Evolutionary conservation across 2,113 vertebrate species (phyloP), one percentile per base, ranked within the genome.

Genomic region (Stegostoma tigrinum): DNA sequence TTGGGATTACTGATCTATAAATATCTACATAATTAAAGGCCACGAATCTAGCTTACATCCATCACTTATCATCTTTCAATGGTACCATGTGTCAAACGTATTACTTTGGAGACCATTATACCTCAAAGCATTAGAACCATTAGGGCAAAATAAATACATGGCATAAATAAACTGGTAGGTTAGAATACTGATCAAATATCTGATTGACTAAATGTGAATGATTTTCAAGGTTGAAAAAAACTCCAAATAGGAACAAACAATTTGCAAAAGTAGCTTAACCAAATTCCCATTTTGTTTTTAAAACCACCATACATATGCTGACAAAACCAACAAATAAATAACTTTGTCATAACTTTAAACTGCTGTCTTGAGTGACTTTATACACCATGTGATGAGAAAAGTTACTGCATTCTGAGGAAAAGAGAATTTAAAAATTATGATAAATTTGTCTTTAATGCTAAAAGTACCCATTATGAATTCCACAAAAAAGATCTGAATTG

Each of bases 1-100:
- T 55, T 61, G 48, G 48, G 55, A 93, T 66, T 93, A 34, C 61
- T 38, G 61, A 66, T 93, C 89, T 66, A 93, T 93, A 93, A 66
- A 93, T 93, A 93, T 38, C 89, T 38, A 67, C 64, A 38, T 67
- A 93, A 93, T 66, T 66, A 38, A 93, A 93, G 42, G 61, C 23
- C 61, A 93, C 3, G 2, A 5, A 67, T 93, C 30, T 61, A 91
- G 15, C 55, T n/a, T 93, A n/a, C 64, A 64, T 89, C 89, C 55
- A 21, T 91, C 89, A 91, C 89, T 64, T 64, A n/a, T 17, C 61
- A 93, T n/a, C 34, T 93, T 66, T 93, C 61, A 66, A 38, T 66
- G 17, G 55, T 38, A 64, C 64, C 34, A 67, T 38, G n/a, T 61
- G 38, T 93, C 61, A 93, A n/a, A 93, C 21, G 7, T 93, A 90